These are phyloP conservation scores for Mormyrus proboscirostris DNA, from an alignment of 2,797 vertebrate species.

Conservation along the genomic window DNA sequence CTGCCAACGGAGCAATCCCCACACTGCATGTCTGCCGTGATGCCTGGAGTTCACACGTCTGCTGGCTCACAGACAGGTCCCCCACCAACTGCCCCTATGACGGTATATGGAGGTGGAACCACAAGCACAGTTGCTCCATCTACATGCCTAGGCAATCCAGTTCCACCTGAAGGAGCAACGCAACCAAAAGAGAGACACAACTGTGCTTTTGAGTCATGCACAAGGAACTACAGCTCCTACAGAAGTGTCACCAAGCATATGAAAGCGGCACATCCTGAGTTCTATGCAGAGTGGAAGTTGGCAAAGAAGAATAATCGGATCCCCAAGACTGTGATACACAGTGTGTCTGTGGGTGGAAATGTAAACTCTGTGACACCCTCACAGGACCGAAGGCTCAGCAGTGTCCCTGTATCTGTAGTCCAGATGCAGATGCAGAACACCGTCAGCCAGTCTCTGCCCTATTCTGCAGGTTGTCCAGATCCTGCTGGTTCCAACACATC, in stretches of 20 bases:
- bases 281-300: conserved; percentile 83
- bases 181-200: conserved; percentile 64
- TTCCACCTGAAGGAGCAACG: conserved; percentile 29
- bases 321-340: conserved; percentile 47
- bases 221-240: conserved; percentile 79
- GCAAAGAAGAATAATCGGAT: conserved; percentile 69
- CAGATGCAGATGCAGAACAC: conserved; percentile 61
- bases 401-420: conserved; percentile 35
- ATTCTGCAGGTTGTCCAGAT: conserved; percentile 53
- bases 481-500: conserved; percentile 54
- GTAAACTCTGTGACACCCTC: conserved; percentile 49
- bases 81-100: conserved; percentile 37
- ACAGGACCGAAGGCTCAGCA: conserved; percentile 49
- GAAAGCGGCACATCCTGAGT: conserved; percentile 83
- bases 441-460: conserved; percentile 58
- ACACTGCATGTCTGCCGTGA: conserved; percentile 26
- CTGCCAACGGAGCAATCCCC: conserved; percentile 24
- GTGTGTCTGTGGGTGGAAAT: conserved; percentile 51
- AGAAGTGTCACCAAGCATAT: conserved; percentile 93
- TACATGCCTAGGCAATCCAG: conserved; percentile 32
- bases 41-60: conserved; percentile 36
- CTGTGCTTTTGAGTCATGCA: conserved; percentile 81
- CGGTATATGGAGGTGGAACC: conserved; percentile 36
- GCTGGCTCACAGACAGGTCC: conserved; percentile 42
- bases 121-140: conserved; percentile 41